Evolutionary conservation across 2,113 vertebrate species (phyloP).

Genomic region (Lasiurus cinereus): DNA sequence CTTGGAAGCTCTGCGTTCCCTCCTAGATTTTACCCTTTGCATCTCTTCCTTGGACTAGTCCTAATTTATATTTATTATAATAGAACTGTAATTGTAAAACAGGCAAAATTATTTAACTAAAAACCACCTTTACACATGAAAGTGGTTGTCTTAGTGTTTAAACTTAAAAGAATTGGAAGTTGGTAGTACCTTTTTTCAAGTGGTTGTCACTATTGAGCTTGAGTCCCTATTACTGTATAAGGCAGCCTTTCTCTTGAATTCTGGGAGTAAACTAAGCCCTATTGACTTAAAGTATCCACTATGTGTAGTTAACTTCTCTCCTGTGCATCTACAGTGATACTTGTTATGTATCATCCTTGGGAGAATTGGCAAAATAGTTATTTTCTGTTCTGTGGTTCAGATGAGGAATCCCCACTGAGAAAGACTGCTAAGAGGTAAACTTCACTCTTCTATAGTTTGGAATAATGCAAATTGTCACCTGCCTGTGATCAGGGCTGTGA

Average conservation of each 20-base stretch:
- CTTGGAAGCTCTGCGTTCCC: background rate
- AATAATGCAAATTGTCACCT: background rate
- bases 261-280: background rate
- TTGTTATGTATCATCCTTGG: constrained; percentile 30
- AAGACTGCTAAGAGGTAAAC: constrained; percentile 34
- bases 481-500: background rate
- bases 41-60: background rate
- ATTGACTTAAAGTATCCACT: background rate
- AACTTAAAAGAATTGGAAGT: background rate
- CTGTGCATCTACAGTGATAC: background rate
- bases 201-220: background rate
- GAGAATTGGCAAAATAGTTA: constrained; percentile 50
- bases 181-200: constrained; percentile 26
- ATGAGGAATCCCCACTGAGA: constrained; percentile 21
- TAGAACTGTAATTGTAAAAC: background rate
- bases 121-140: constrained; percentile 39
- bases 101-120: constrained; percentile 33
- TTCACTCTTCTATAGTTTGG: background rate
- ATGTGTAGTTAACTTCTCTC: background rate
- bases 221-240: background rate
- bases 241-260: constrained; percentile 38
- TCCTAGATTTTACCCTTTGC: background rate
- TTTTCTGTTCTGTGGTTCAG: constrained; percentile 52
- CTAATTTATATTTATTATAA: constrained; percentile 3
- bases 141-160: background rate